Evolutionary conservation across 2,888 invertebrate species (phyloP), one percentile per base, ranked within the genome.

Genomic region (Clusia tigrina): DNA sequence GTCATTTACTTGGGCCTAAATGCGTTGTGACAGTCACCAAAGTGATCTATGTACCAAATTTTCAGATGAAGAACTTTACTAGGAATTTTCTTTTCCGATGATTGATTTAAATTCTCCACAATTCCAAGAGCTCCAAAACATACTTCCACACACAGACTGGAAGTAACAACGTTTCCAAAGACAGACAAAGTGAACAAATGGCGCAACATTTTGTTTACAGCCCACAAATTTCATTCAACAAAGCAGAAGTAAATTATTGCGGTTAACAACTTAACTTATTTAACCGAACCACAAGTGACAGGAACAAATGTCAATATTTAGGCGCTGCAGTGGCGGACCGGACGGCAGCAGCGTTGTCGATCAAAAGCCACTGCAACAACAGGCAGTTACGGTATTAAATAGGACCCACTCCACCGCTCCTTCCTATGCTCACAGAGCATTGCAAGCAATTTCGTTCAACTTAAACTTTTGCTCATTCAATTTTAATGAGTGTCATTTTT

Each of bases 401-500:
- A 12, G 32, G 32, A 32, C 32, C 12, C 32, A 12, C 32, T 9
- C 32, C 32, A 32, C 32, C 6, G 42, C 42, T 3, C 42, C 6
- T 15, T 42, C 42, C n/a, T n/a, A n/a, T n/a, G n/a, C n/a, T n/a
- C n/a, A n/a, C n/a, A n/a, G n/a, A n/a, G 9, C 9, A 42, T 15
- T 42, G 42, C 42, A 18, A 42, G 48, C 42, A 57, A 46, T 57
- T 48, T 57, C 5, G 57, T 46, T 23, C 22, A 46, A 46, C 57
- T 48, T 57, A 57, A 57, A 57, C 46, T 57, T 57, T 57, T 46
- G 57, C 57, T 24, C 57, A 57, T 57, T 57, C 52, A 54, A 22
- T 61, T 68, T 67, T 65, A 67, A 68, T 67, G 63, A 63, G 54
- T 54, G 68, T 66, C 60, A 68, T 67, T 64, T 67, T 62, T 63